Base-by-base conservation (phyloP, 2,113 vertebrate genomes). In the Eretmochelys imbricata region DNA sequence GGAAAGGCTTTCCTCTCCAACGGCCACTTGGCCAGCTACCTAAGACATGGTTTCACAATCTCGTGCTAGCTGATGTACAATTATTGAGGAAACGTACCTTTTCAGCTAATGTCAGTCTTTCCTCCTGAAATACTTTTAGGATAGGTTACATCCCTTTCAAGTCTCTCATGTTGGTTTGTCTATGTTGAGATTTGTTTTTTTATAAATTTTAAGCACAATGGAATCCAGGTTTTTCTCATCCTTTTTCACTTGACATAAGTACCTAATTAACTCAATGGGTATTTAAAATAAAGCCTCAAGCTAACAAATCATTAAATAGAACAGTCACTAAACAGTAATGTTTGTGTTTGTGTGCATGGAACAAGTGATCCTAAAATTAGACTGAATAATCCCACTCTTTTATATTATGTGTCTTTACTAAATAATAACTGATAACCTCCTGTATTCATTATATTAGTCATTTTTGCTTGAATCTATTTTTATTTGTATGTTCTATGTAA, bases 211-310 rank as follows among this genome's bases (percentile, higher is more conserved):
- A 16, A 29, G 16, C 46, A 76, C 1, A 69, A 88, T 8, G 10
- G 89, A 89, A 95, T 31, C 10, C 2, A 57, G 46, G 59, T 3
- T 78, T 65, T 11, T 72, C 80, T 81, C 35, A 19, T 19, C 17
- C 35, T n/a, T 38, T 69, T 69, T 38, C 35, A 69, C 35, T 69
- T 69, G 16, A 38, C 17, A 35, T n/a, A 69, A 69, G 19, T 69
- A n/a, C 35, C 65, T 22, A 69, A 69, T 87, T 88, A 92, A 92
- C 69, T 65, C 46, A 50, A 72, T 92, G 22, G 82, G 76, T 92
- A 88, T 78, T 72, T 92, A 78, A 78, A 78, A 35, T 83, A 87
- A 88, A 92, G 69, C 80, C 80, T 92, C 24, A 9, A 81, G 85
- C 85, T 57, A 92, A 50, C 48, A 84, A 92, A 84, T 79, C 16